phyloP scores from a whole-genome alignment of 2,113 vertebrate species.

The Serinus canaria region DNA sequence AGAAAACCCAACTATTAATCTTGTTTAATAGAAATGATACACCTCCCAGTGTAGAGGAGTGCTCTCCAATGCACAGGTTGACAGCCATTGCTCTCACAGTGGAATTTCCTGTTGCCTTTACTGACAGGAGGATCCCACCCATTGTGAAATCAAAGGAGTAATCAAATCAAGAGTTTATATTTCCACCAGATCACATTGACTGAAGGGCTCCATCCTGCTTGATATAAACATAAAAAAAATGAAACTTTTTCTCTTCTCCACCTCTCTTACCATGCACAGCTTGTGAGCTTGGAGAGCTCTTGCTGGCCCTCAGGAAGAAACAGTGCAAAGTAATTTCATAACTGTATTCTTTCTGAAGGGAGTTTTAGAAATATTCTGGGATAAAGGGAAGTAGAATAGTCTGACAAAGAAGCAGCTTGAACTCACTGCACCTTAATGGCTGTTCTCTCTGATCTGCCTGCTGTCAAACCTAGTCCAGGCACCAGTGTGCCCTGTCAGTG shows the following conservation, averaged over 20 bases:
- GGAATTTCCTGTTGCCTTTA: background rate
- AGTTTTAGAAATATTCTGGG: background rate
- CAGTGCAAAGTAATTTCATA: background rate
- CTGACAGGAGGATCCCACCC: background rate
- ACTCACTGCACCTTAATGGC: background rate
- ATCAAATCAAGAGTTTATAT: background rate
- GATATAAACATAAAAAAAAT: background rate
- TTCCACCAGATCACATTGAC: background rate
- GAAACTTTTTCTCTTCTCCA: background rate
- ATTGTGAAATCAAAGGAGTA: background rate
- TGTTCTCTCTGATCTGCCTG: background rate
- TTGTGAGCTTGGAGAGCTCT: background rate
- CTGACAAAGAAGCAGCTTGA: background rate
- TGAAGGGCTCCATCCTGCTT: background rate
- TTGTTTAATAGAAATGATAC: background rate
- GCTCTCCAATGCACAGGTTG: background rate
- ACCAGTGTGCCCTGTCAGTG: background rate
- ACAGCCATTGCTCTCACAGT: background rate
- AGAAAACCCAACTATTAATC: background rate
- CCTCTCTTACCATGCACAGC: background rate
- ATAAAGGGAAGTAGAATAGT: background rate
- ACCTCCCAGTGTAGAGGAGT: background rate
- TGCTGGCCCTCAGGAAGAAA: background rate
- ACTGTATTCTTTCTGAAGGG: background rate
- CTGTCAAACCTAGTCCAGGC: background rate